These are phyloP conservation scores for Lasioglossum malachurum DNA, from an alignment of 2,888 invertebrate genomes.

Conservation along the genomic window DNA sequence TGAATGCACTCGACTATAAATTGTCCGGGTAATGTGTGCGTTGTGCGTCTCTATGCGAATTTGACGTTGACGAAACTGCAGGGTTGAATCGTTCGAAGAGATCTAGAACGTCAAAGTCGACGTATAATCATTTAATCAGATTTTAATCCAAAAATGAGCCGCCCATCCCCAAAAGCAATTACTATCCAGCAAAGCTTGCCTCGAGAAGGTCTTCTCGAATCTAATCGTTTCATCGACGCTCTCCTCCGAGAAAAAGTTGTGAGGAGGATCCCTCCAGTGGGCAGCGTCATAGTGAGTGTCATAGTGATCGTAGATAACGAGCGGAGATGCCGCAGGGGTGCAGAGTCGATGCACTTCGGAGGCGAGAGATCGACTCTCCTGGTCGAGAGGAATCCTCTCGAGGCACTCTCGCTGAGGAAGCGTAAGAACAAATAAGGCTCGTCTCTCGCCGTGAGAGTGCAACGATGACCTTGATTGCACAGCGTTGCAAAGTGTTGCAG, in stretches of 20 bases:
- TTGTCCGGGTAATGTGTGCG: background rate
- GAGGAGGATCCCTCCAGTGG: background rate
- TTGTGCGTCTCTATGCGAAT: background rate
- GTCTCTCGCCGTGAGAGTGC: background rate
- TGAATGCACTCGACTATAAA: background rate
- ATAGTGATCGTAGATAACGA: background rate
- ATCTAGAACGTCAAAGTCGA: too few relatives aligned
- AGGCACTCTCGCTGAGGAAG: background rate
- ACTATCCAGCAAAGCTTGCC: background rate
- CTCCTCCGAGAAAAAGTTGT: background rate
- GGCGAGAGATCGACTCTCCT: background rate
- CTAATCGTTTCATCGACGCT: background rate
- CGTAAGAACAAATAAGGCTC: background rate
- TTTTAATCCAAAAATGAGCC: background rate
- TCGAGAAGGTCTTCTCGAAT: background rate
- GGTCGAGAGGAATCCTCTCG: slow-evolving; percentile 3
- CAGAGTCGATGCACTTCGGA: background rate
- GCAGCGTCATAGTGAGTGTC: background rate
- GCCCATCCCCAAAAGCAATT: background rate
- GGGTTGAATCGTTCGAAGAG: too few relatives aligned
- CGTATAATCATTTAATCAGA: too few relatives aligned
- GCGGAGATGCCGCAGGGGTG: background rate
- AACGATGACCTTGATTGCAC: background rate
- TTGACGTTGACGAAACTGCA: background rate
- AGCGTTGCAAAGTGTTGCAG: background rate